Evolutionary conservation across 2,797 vertebrate species (phyloP), one percentile per base, ranked within the genome.

Genomic region (Danio albolineatus): DNA sequence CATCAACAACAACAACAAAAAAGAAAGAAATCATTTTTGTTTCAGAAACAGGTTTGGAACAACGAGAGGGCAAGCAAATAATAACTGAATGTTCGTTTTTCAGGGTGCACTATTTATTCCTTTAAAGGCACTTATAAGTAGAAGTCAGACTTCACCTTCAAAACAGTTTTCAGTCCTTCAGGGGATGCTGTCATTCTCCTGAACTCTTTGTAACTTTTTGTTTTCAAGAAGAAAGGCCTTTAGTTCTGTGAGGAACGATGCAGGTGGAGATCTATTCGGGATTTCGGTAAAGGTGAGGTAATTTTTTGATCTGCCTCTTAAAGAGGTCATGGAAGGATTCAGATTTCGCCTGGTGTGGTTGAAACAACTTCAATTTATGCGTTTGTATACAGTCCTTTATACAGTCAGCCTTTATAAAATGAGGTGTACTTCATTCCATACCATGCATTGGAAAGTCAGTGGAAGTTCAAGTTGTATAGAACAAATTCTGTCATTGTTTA

Each of bases 81-180:
- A 75, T 75, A 16, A 73, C 12, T 73, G 59, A 39, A 53, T 72
- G 46, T 62, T 71, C 17, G 62, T 53, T 36, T 28, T 16, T n/a
- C 72, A 12, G 44, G 44, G 7, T 60, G 36, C 21, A 62, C 59
- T 75, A 61, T 75, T 48, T 75, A 57, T 73, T 57, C 8, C 54
- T 49, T 61, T 71, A 61, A 70, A 78, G 56, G 10, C 9, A 9
- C 54, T 70, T n/a, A 51, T 60, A 61, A 69, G 56, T 49, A 60
- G 16, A 67, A 59, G 76, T 39, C 56, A 70, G 44, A 16, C 13
- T 78, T 70, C 54, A 54, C 61, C 49, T 65, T 76, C 48, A 57
- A 65, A 77, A 67, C 41, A 19, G 10, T 59, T 28, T 70, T 41
- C 54, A 59, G 43, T 78, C 21, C 28, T 70, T 78, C 7, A 49